Evolutionary conservation across 2,888 invertebrate genomes (phyloP).

Genomic region (Xestia c-nigrum): DNA sequence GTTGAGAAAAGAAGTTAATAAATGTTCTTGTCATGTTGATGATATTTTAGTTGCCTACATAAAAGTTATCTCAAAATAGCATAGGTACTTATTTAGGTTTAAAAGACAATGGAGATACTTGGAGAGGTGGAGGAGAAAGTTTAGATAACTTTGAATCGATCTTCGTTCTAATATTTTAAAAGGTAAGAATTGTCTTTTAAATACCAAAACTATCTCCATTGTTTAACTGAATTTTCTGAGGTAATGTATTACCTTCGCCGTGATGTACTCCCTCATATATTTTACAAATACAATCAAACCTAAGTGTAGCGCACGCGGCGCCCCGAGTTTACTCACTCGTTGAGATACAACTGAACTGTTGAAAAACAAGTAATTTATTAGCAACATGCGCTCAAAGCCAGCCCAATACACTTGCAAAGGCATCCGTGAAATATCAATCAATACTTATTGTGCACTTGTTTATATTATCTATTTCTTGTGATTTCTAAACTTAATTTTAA

Average conservation of each 20-base stretch:
- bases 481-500: slow-evolving; percentile 33
- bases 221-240: slow-evolving; percentile 85
- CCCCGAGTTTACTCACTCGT: slow-evolving; percentile 90
- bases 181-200: slow-evolving; percentile 2
- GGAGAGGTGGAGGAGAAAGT: slow-evolving; percentile 74
- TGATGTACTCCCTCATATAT: slow-evolving; percentile 89
- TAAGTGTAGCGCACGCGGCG: slow-evolving; percentile 90
- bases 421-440: slow-evolving; percentile 65
- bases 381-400: slow-evolving; percentile 89
- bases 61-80: slow-evolving; percentile 77
- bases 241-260: slow-evolving; percentile 88
- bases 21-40: slow-evolving; percentile 23
- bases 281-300: slow-evolving; percentile 90
- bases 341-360: slow-evolving; percentile 90
- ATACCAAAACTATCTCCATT: slow-evolving; percentile 76
- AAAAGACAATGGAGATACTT: slow-evolving; percentile 80
- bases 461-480: slow-evolving; percentile 13
- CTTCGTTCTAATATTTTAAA: slow-evolving; percentile 1
- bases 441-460: slow-evolving; percentile 31
- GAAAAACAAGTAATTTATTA: slow-evolving; percentile 91
- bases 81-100: slow-evolving; percentile 73
- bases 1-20: slow-evolving; percentile 72
- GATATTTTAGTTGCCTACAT: slow-evolving; percentile 12
- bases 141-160: slow-evolving; percentile 54
- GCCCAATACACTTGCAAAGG: slow-evolving; percentile 84